Evolutionary conservation across 2,797 vertebrate genomes (phyloP), one percentile per base, ranked within the genome.

Genomic region (Botia kubotai): DNA sequence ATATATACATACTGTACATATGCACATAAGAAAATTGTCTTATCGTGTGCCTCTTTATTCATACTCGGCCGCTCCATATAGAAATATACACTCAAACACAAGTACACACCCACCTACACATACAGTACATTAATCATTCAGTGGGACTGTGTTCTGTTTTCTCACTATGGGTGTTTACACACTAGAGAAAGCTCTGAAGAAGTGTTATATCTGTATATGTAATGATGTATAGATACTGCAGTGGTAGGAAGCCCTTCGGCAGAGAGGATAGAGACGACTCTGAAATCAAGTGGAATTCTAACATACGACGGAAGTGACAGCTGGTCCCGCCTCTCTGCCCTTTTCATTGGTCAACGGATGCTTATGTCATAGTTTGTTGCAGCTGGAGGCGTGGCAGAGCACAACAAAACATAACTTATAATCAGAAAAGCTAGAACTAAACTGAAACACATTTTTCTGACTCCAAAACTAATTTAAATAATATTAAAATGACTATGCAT

Each of bases 1-100:
- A 75, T 65, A 74, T 53, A 63, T 23, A 16, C 33, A 36, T 60
- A 60, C 43, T 2, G 43, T 46, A 46, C 63, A 57, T 58, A 19
- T 69, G 23, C 66, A 70, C 17, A 11, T 16, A 53, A 39, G 55
- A 43, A 60, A 70, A 71, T 17, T 48, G 68, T 53, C 11, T 21
- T 66, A 10, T 60, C 17, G 5, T 16, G 16, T 7, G 21, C 7
- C 19, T 23, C 67, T 52, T 62, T 60, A 3, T 6, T 29, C 1
- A 66, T 36, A 16, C 17, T 17, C 75, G 26, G 36, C 16, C 19
- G 4, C 36, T 69, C 52, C 43, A 21, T 33, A 10, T 12, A 21
- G 16, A 72, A 19, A 7, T 19, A 10, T 55, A 13, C 2, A 11
- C 58, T 13, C n/a, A 53, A 16, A 53, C 14, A 6, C 13, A 36